Conservation (phyloP, 2,888 invertebrate species). For the Autographa gamma region DNA sequence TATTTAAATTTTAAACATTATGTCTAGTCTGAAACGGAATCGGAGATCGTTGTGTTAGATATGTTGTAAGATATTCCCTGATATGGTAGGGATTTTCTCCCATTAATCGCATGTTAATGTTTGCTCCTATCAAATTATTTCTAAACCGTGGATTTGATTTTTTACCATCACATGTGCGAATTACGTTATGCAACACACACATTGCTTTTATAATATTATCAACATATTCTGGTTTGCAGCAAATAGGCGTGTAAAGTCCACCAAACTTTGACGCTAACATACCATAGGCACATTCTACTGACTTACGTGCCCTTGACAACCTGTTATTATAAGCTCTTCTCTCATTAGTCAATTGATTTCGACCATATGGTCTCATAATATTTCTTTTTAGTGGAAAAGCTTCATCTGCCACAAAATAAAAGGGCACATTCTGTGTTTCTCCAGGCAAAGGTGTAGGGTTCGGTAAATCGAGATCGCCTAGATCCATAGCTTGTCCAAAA, state of each 20-base stretch:
- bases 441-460: constrained; percentile 43
- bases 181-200: constrained; percentile 45
- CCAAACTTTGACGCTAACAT: constrained; percentile 34
- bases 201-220: constrained; percentile 41
- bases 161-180: constrained; percentile 47
- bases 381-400: constrained; percentile 44
- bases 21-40: constrained; percentile 48
- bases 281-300: constrained; percentile 42
- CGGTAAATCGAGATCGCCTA: constrained; percentile 38
- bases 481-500: constrained; percentile 46
- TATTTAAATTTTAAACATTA: constrained; percentile 34
- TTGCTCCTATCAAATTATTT: constrained; percentile 43
- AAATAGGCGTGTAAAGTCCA: constrained; percentile 28
- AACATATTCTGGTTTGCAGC: constrained; percentile 31
- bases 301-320: constrained; percentile 30
- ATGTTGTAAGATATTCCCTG: constrained; percentile 50
- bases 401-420: constrained; percentile 50
- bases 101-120: constrained; percentile 32
- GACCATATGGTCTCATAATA: constrained; percentile 36
- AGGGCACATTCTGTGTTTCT: constrained; percentile 40
- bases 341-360: constrained; percentile 34
- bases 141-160: constrained; percentile 36
- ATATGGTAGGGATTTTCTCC: constrained; percentile 39
- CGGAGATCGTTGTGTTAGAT: constrained; percentile 41
- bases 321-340: constrained; percentile 39